Percentiles rank a stretch among this genome's conserved stretches.
These are phyloP conservation scores for Danio tinwini DNA, from an alignment of 2,797 vertebrate species.

Conservation along the genomic window DNA sequence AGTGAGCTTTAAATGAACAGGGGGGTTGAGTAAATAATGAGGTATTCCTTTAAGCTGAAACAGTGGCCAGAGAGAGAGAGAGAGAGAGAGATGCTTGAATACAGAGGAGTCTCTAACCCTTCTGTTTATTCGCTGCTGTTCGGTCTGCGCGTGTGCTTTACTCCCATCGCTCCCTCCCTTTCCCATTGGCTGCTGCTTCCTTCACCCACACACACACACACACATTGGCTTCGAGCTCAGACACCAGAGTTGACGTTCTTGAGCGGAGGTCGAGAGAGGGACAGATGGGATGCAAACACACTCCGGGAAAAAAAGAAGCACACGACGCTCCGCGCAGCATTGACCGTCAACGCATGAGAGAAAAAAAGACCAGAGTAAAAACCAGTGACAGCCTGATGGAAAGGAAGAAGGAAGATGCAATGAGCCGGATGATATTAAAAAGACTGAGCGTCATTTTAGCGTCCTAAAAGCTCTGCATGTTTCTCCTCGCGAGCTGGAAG, in stretches of 20 bases:
- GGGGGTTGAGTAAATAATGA: constrained; percentile 14
- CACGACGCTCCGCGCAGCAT: constrained; percentile 64
- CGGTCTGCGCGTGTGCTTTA: constrained; percentile 36
- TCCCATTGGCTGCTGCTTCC: constrained; percentile 23
- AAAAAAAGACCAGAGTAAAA: constrained; percentile 55
- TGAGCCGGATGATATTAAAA: background rate
- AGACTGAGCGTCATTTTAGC: constrained; percentile 8
- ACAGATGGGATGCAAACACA: constrained; percentile 74
- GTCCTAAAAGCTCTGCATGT: background rate
- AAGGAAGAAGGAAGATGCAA: constrained; percentile 9
- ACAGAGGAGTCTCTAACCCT: constrained; percentile 73
- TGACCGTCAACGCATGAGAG: constrained; percentile 64
- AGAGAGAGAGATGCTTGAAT: constrained; percentile 63
- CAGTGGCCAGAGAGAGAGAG: constrained; percentile 49
- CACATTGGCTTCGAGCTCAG: constrained; percentile 40
- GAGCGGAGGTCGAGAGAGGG: constrained; percentile 60
- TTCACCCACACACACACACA: constrained; percentile 26
- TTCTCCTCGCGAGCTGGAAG: background rate
- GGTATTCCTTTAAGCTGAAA: constrained; percentile 53
- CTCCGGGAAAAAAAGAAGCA: constrained; percentile 59
- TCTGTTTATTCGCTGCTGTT: constrained; percentile 64
- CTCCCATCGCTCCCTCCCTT: constrained; percentile 24
- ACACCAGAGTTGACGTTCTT: constrained; percentile 46
- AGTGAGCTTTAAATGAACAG: background rate
- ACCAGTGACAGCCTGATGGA: background rate